These are phyloP conservation scores for Patella ulyssiponensis DNA, from an alignment of 2,888 invertebrate genomes.

Conservation along the genomic window DNA sequence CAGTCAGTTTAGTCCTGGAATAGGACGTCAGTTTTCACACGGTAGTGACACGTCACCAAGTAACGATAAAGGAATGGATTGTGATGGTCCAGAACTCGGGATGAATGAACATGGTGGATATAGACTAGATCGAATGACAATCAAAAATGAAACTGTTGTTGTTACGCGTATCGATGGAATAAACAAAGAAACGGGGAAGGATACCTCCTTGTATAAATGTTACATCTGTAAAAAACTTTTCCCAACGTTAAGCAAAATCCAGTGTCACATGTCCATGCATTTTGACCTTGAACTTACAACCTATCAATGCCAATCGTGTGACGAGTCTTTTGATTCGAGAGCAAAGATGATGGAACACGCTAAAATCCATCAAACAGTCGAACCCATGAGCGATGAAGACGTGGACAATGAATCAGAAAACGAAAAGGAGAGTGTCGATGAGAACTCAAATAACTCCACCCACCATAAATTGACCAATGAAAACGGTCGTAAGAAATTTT, in stretches of 20 bases:
- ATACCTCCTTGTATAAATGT: slow-evolving; percentile 68
- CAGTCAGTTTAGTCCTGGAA: slow-evolving; percentile 17
- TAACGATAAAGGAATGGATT: slow-evolving; percentile 19
- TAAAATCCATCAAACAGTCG: slow-evolving; percentile 2
- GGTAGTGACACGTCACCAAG: slow-evolving; percentile 23
- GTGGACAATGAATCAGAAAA: not conserved
- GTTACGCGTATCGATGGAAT: slow-evolving; percentile 66
- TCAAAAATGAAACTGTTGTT: slow-evolving; percentile 35
- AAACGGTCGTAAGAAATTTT: slow-evolving; percentile 8
- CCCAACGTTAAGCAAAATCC: slow-evolving; percentile 59
- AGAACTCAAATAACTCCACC: slow-evolving; percentile 10
- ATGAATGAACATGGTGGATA: not conserved
- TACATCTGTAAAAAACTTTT: slow-evolving; percentile 68
- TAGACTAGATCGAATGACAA: not conserved
- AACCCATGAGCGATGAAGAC: slow-evolving; percentile 26
- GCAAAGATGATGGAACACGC: slow-evolving; percentile 61
- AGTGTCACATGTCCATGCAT: slow-evolving; percentile 68
- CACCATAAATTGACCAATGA: slow-evolving; percentile 7
- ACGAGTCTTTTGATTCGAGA: slow-evolving; percentile 63
- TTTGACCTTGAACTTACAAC: slow-evolving; percentile 59
- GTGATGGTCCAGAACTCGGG: not conserved
- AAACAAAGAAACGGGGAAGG: slow-evolving; percentile 57
- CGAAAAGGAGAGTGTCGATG: slow-evolving; percentile 2
- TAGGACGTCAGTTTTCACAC: slow-evolving; percentile 24
- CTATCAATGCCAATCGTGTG: slow-evolving; percentile 65